phyloP scores from a whole-genome alignment of 2,888 invertebrate genomes.

The Idaea straminata region DNA sequence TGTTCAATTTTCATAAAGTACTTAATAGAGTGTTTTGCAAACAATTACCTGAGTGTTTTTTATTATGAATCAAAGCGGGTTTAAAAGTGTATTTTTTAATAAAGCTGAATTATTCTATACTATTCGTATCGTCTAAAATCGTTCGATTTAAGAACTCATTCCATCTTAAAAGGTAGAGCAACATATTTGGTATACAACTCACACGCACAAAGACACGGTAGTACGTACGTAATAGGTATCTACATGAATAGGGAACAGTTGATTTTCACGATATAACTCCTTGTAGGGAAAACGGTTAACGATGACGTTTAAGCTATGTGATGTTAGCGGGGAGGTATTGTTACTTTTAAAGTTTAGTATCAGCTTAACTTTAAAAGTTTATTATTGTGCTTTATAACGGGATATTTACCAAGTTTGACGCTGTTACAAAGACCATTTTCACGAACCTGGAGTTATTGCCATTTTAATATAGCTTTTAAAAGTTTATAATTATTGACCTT shows the following conservation, averaged over 20 bases:
- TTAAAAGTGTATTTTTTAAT: too few relatives aligned
- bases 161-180: too few relatives aligned
- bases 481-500: background rate
- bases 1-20: too few relatives aligned
- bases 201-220: too few relatives aligned
- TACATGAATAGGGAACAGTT: background rate
- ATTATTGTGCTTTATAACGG: background rate
- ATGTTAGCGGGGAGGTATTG: conserved; percentile 5
- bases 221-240: too few relatives aligned
- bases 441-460: too few relatives aligned
- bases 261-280: conserved; percentile 17
- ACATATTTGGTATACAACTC: background rate
- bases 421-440: background rate
- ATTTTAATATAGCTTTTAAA: background rate
- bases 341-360: background rate
- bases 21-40: too few relatives aligned
- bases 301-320: conserved; percentile 14
- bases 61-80: too few relatives aligned
- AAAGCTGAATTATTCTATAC: too few relatives aligned
- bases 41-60: too few relatives aligned
- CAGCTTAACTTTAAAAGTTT: background rate
- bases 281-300: conserved; percentile 18
- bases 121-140: too few relatives aligned
- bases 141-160: too few relatives aligned
- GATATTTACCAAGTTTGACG: background rate